A percentile compares a stretch with the other conserved stretches of the same genome.
phyloP scores from a whole-genome alignment of 2,797 vertebrate species.

The Antrozous pallidus region DNA sequence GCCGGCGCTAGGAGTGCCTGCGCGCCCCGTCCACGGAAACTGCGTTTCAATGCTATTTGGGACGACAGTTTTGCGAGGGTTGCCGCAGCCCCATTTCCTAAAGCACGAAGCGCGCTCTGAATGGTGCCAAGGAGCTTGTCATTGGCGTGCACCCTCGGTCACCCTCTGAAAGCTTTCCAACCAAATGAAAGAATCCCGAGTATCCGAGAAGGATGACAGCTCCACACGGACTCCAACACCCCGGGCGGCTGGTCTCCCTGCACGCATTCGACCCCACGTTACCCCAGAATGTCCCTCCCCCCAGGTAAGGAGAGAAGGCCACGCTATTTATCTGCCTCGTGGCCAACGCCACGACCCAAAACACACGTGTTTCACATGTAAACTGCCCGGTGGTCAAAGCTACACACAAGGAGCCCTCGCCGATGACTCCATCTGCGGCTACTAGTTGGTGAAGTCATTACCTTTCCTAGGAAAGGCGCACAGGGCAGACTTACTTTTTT shows the following conservation, averaged over 20 bases:
- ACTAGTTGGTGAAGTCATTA: neutral
- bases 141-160: constrained; percentile 74
- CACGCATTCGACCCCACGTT: constrained; percentile 8
- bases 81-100: constrained; percentile 83
- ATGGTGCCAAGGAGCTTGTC: constrained; percentile 81
- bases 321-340: neutral
- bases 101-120: constrained; percentile 81
- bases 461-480: neutral
- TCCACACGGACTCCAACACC: constrained; percentile 43
- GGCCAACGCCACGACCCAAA: neutral
- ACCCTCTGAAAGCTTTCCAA: constrained; percentile 66
- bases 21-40: constrained; percentile 84
- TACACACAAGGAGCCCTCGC: neutral
- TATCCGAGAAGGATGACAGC: constrained; percentile 19
- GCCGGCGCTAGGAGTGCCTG: constrained; percentile 83
- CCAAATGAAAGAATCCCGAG: constrained; percentile 67
- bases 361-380: fast-evolving
- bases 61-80: constrained; percentile 84
- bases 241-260: neutral
- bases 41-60: constrained; percentile 84
- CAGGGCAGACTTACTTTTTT: neutral
- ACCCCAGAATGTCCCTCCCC: neutral
- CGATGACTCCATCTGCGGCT: neutral
- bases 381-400: neutral
- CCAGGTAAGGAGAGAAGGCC: constrained; percentile 3